Percentiles rank a stretch among this genome's conserved stretches.
These are phyloP conservation scores for Microtus montanus DNA, from an alignment of 2,113 vertebrate genomes.

Conservation along the genomic window DNA sequence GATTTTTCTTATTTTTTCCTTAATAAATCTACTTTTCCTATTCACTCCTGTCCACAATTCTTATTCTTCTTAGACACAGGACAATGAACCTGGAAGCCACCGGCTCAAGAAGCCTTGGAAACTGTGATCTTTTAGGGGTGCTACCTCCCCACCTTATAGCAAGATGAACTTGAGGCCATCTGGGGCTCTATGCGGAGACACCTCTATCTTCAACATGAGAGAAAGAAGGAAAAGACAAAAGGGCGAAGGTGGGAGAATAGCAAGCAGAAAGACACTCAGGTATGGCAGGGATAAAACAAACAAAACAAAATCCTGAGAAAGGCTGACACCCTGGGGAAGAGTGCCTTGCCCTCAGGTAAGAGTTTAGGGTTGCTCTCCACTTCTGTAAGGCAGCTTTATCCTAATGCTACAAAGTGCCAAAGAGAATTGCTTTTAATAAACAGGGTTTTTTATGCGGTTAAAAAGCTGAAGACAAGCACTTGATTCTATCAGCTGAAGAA, in stretches of 20 bases:
- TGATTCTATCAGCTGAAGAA: conserved; percentile 56
- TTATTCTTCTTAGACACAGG: not conserved
- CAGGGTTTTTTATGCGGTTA: conserved; percentile 43
- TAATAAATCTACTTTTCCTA: not conserved
- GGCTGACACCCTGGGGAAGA: accelerated
- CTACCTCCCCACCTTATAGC: not conserved
- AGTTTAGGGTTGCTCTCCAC: not conserved
- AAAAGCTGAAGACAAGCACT: conserved; percentile 28
- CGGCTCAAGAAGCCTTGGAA: not conserved
- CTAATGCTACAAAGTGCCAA: conserved; percentile 36
- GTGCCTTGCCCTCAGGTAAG: accelerated
- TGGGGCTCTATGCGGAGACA: not conserved
- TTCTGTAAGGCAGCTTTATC: not conserved
- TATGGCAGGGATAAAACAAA: not conserved
- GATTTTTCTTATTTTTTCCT: not conserved
- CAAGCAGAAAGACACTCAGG: not conserved
- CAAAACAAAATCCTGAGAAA: not conserved
- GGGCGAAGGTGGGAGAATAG: not conserved
- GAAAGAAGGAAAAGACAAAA: not conserved
- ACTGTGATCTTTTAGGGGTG: too few species aligned
- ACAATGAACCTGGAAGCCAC: not conserved
- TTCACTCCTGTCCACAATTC: not conserved
- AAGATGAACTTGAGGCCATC: not conserved
- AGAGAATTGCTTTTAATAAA: conserved; percentile 52
- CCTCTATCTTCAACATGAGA: not conserved